Percentiles rank a stretch among this genome's conserved stretches.
phyloP scores from a whole-genome alignment of 2,113 vertebrate species.

The Loxodonta africana region DNA sequence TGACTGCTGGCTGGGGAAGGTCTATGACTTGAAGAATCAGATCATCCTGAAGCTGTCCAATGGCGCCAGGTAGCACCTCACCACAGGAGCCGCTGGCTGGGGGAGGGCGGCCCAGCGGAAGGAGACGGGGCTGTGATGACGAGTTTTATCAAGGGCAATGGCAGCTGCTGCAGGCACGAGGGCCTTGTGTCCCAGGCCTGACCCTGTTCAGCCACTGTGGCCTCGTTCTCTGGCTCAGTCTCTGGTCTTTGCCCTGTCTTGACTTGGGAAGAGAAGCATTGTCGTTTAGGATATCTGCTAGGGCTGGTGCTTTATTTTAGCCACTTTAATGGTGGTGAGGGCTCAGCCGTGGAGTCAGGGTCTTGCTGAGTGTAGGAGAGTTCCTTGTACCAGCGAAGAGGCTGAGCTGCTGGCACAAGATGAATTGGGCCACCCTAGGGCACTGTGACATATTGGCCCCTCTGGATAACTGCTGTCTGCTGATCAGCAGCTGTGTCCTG shows the following conservation, averaged over 20 bases:
- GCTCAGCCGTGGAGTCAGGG: accelerated
- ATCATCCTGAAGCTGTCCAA: conserved; percentile 99
- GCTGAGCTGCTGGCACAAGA: neutral
- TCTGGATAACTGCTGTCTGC: neutral
- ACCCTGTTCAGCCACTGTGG: neutral
- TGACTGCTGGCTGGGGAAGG: conserved; percentile 99
- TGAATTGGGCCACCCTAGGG: accelerated
- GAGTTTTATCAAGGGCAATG: too few relatives aligned
- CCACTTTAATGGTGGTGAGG: too few relatives aligned
- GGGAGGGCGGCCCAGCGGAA: neutral
- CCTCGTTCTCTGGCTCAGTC: neutral
- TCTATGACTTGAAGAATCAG: conserved; percentile 98
- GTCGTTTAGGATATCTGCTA: neutral
- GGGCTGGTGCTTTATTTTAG: neutral
- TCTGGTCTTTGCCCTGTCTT: neutral
- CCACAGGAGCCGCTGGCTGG: accelerated
- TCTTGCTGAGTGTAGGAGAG: neutral
- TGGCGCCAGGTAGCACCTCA: conserved; percentile 93
- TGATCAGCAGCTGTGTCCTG: neutral
- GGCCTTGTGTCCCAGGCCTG: neutral
- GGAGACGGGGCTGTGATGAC: too few relatives aligned
- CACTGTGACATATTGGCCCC: accelerated
- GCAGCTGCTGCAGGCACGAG: neutral
- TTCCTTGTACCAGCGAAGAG: neutral
- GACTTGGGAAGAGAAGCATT: neutral